Evolutionary conservation across 2,888 invertebrate species (phyloP).

Genomic region (Sminthurides aquaticus): DNA sequence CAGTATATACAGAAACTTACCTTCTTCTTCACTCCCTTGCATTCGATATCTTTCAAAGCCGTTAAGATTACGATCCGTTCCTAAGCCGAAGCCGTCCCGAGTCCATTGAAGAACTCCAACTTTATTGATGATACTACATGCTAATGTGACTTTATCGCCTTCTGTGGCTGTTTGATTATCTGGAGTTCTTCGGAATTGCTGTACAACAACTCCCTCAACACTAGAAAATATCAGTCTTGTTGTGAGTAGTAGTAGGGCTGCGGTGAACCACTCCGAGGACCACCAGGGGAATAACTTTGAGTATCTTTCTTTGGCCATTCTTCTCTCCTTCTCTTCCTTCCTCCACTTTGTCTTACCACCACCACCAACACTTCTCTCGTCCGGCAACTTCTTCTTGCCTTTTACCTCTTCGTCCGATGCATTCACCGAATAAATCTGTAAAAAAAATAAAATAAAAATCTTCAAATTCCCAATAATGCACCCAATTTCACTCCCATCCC

Average conservation of each 20-base stretch:
- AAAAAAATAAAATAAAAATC: conserved; percentile 1
- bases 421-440: conserved; percentile 17
- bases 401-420: neutral
- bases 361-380: neutral
- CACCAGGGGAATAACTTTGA: conserved; percentile 25
- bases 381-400: too few species aligned
- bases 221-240: conserved; percentile 24
- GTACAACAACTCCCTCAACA: conserved; percentile 41
- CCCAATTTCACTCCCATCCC: neutral
- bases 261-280: conserved; percentile 29
- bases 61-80: conserved; percentile 78
- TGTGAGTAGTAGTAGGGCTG: conserved; percentile 17
- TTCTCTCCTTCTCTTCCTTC: neutral
- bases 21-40: conserved; percentile 93
- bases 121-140: conserved; percentile 81
- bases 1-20: conserved; percentile 55
- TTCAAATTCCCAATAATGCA: neutral
- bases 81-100: conserved; percentile 90
- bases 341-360: too few species aligned
- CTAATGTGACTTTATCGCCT: conserved; percentile 75
- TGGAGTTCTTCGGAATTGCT: conserved; percentile 83
- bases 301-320: conserved; percentile 19
- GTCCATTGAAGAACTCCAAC: conserved; percentile 92
- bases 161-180: conserved; percentile 82
- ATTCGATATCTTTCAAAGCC: conserved; percentile 90